Base-by-base conservation (phyloP, 1,140 invertebrate species). In the Mycetomoellerius zeteki region DNA sequence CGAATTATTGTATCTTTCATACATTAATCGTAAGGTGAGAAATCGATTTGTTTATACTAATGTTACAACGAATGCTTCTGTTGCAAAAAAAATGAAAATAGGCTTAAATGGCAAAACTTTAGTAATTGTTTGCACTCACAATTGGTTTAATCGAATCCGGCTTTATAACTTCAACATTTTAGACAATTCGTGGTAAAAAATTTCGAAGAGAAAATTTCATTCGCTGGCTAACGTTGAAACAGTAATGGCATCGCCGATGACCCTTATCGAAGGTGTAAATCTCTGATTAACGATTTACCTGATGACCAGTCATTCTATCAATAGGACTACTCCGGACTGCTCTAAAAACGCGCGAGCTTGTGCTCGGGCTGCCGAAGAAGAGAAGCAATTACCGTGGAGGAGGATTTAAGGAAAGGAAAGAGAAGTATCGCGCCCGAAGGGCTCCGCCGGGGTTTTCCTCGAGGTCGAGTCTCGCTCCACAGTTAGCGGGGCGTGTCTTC, bases 401-500 rank as follows among this genome's bases (percentile, higher is more conserved):
- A 33, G 78, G 81, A 91, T 89, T 91, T 85, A 60, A 90, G 81
- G 50, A 14, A 89, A 80, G 80, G 69, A 90, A 87, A 89, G 86
- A 87, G 81, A 21, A 90, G 86, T 91, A 87, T 69, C 87, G 72
- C 80, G 54, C 67, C 5, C 7, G 30, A 60, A 62, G 58, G 27
- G 24, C 37, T 84, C 54, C 80, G 8, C 43, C 37, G 24, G 54
- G 19, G 86, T 87, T 80, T 80, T 90, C 78, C 30, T 82, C 37
- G 76, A 65, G 89, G 84, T 89, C 88, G 89, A 91, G 62, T 84
- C 75, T 91, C 88, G 89, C 72, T 87, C 56, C 87, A 89, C 89
- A 91, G 89, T 91, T 91, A 91, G 89, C 90, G 90, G 90, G 81
- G 89, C 78, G 92, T 91, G 89, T 92, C 90, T 92, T 92, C 88